These are phyloP conservation scores for Lasioglossum marginatum DNA, from an alignment of 2,888 invertebrate genomes.

Conservation along the genomic window DNA sequence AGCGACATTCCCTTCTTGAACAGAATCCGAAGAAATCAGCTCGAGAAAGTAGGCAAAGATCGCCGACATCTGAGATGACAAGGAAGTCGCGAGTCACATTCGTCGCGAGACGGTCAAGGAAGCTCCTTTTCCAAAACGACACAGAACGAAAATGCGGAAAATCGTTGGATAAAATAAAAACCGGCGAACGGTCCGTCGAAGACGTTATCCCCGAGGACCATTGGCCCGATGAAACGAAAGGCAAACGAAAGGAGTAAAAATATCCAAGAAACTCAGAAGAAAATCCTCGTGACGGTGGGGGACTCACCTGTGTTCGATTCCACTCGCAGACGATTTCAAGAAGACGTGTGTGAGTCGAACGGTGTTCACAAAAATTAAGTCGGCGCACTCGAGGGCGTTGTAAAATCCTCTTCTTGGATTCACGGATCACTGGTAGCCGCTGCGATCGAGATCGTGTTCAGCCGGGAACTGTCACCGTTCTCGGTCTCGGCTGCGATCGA, in stretches of 20 bases:
- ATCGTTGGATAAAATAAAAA: not conserved
- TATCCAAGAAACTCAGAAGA: constrained; percentile 15
- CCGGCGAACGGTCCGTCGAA: not conserved
- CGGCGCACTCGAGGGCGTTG: constrained; percentile 60
- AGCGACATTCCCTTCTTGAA: not conserved
- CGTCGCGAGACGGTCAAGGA: not conserved
- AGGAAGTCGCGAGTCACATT: not conserved
- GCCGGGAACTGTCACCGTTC: constrained; percentile 14
- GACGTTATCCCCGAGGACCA: not conserved
- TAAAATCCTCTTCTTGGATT: constrained; percentile 54
- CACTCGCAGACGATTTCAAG: constrained; percentile 66
- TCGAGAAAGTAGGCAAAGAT: not conserved
- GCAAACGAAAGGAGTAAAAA: not conserved
- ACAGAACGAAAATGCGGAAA: no score
- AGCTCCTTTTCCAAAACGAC: not conserved
- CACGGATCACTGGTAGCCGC: constrained; percentile 65
- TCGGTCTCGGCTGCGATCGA: constrained; percentile 1
- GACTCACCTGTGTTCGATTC: constrained; percentile 71
- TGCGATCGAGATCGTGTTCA: constrained; percentile 8
- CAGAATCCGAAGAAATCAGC: not conserved
- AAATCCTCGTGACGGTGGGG: not conserved
- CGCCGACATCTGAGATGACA: not conserved
- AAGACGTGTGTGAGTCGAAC: constrained; percentile 66
- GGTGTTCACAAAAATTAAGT: constrained; percentile 67
- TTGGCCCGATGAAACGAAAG: not conserved